Conservation (phyloP, 2,797 vertebrate genomes). For the Gephyroberyx darwinii region DNA sequence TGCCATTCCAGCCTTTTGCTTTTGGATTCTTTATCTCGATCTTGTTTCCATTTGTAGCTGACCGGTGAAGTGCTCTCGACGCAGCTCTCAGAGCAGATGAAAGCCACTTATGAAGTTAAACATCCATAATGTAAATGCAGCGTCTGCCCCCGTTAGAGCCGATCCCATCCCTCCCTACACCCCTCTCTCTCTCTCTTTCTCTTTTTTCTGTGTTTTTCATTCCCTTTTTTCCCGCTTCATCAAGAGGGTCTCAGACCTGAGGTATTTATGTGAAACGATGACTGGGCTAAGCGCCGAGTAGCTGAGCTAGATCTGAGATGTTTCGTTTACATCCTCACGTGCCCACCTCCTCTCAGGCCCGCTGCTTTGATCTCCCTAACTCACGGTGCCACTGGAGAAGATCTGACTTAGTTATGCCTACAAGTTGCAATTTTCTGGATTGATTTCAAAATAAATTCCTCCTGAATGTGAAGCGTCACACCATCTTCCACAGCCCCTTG, state of each 20-base stretch:
- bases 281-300: slow-evolving; percentile 20
- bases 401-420: slow-evolving; percentile 20
- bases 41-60: slow-evolving; percentile 56
- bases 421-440: slow-evolving; percentile 12
- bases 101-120: slow-evolving; percentile 46
- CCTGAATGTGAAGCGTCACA: neutral
- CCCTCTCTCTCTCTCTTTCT: neutral
- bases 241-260: slow-evolving; percentile 4
- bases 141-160: slow-evolving; percentile 10
- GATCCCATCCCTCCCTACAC: too few relatives aligned
- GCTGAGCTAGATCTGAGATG: slow-evolving; percentile 33
- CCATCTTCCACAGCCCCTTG: neutral
- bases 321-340: slow-evolving; percentile 41
- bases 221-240: neutral
- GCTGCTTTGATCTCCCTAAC: slow-evolving; percentile 47
- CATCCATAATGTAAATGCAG: slow-evolving; percentile 50
- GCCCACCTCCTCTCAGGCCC: slow-evolving; percentile 16
- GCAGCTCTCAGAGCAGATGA: slow-evolving; percentile 28
- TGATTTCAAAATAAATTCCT: slow-evolving; percentile 14
- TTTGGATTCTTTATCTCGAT: slow-evolving; percentile 25
- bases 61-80: slow-evolving; percentile 8
- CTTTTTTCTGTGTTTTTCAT: slow-evolving; percentile 10
- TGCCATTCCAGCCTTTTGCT: neutral
- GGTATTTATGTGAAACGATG: slow-evolving; percentile 19
- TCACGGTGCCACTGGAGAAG: slow-evolving; percentile 26